Percentiles rank a stretch among this genome's conserved stretches.
These are phyloP conservation scores for Danaus chrysippus DNA, from an alignment of 2,888 invertebrate species.

Conservation along the genomic window DNA sequence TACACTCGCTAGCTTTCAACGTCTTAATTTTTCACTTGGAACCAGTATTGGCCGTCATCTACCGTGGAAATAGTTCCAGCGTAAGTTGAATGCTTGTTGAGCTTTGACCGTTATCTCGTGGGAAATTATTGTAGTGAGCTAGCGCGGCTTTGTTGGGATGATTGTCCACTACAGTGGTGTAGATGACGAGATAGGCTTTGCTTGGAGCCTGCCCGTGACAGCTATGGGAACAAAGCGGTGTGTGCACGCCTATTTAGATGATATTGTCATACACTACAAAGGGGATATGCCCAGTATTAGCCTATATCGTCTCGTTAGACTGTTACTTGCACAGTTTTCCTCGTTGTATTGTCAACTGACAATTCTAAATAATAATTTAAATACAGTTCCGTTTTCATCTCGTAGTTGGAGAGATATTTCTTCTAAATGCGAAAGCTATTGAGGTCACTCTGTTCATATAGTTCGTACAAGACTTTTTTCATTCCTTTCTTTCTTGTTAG, in stretches of 20 bases:
- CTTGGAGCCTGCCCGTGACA: slow-evolving; percentile 60
- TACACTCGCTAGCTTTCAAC: slow-evolving; percentile 47
- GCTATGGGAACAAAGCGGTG: slow-evolving; percentile 71
- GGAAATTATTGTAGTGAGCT: slow-evolving; percentile 72
- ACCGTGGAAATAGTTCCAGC: slow-evolving; percentile 58
- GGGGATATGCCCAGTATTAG: neutral
- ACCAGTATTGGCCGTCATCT: slow-evolving; percentile 56
- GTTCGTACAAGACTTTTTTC: slow-evolving; percentile 14
- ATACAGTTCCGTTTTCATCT: neutral
- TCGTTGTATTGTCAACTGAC: neutral
- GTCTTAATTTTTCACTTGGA: slow-evolving; percentile 44
- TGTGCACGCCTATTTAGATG: slow-evolving; percentile 57
- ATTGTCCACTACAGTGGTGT: slow-evolving; percentile 75
- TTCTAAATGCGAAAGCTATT: slow-evolving; percentile 6
- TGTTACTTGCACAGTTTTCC: too few species aligned
- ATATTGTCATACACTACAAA: slow-evolving; percentile 45
- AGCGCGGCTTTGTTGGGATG: slow-evolving; percentile 76
- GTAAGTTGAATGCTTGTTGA: slow-evolving; percentile 68
- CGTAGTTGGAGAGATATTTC: slow-evolving; percentile 2
- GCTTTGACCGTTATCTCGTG: slow-evolving; percentile 75
- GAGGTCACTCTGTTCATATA: slow-evolving; percentile 1
- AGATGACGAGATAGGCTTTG: slow-evolving; percentile 70
- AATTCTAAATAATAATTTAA: neutral
- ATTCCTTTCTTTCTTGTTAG: slow-evolving; percentile 13
- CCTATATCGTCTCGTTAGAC: neutral